Percentiles rank a stretch among this genome's conserved stretches.
phyloP scores from a whole-genome alignment of 2,113 vertebrate species.

The Galeopterus variegatus region DNA sequence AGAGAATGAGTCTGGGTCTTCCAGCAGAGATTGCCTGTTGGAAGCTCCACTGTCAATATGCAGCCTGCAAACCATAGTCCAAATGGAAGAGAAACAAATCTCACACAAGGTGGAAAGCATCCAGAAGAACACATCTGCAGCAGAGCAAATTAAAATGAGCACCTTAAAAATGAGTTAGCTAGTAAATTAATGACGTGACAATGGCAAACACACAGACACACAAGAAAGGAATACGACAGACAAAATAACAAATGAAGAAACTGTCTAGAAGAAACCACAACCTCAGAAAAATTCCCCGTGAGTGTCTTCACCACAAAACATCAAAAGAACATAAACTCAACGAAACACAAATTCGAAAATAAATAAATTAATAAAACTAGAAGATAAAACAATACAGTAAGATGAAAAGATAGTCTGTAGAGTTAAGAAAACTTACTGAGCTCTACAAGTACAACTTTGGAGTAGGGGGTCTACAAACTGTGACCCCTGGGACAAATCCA shows the following conservation, averaged over 20 bases:
- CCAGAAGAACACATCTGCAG: neutral
- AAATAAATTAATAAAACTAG: neutral
- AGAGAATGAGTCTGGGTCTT: neutral
- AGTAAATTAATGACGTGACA: neutral
- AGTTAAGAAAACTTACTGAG: constrained; percentile 24
- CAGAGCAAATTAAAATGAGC: neutral
- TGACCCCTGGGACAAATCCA: neutral
- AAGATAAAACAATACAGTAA: neutral
- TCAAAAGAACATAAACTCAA: neutral
- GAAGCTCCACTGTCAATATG: neutral
- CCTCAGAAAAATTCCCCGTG: neutral
- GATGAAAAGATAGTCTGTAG: constrained; percentile 1
- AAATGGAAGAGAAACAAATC: neutral
- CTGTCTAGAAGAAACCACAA: neutral
- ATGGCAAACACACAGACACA: neutral
- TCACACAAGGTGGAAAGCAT: neutral
- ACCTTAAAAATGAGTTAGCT: neutral
- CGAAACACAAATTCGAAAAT: neutral
- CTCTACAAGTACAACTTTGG: neutral
- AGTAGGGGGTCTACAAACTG: neutral
- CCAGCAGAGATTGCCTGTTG: neutral
- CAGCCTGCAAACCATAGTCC: neutral
- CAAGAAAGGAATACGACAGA: neutral
- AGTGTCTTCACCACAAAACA: neutral
- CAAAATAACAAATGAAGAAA: neutral